phyloP scores from a whole-genome alignment of 2,113 vertebrate genomes.

The Mungos mungo region DNA sequence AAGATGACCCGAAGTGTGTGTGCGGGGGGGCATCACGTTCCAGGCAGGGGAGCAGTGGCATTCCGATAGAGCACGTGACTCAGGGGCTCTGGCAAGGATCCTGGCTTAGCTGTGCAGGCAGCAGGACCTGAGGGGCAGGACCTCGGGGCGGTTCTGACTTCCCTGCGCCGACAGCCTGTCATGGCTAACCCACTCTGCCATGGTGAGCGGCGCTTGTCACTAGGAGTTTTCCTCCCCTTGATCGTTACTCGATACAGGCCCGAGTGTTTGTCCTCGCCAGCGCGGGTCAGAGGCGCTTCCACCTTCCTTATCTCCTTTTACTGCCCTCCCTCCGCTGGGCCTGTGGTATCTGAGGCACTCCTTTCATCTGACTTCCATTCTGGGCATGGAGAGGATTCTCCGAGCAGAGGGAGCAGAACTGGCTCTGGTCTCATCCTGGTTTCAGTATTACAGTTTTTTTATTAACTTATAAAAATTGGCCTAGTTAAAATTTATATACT shows the following conservation, averaged over 20 bases:
- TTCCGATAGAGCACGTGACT: not conserved
- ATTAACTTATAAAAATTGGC: not conserved
- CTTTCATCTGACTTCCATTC: not conserved
- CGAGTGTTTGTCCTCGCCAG: not conserved
- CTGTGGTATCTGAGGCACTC: not conserved
- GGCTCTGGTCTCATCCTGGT: not conserved
- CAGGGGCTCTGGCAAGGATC: not conserved
- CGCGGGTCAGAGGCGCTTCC: not conserved
- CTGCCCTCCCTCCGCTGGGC: not conserved
- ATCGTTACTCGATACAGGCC: not conserved
- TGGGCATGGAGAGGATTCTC: not conserved
- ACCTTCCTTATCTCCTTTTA: not conserved
- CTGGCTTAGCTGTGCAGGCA: not conserved
- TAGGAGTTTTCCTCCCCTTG: not conserved
- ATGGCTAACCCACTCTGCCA: not conserved
- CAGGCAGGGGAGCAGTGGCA: fast-evolving
- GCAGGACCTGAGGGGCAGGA: too few relatives aligned
- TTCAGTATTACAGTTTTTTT: not conserved
- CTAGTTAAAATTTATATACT: not conserved
- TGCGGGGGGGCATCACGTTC: too few relatives aligned
- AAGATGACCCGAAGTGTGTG: not conserved
- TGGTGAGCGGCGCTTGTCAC: not conserved
- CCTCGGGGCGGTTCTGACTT: too few relatives aligned
- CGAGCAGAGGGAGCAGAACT: not conserved
- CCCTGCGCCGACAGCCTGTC: not conserved